These are phyloP conservation scores for Toxotes chatareus DNA, from an alignment of 2,113 vertebrate species.

Conservation along the genomic window DNA sequence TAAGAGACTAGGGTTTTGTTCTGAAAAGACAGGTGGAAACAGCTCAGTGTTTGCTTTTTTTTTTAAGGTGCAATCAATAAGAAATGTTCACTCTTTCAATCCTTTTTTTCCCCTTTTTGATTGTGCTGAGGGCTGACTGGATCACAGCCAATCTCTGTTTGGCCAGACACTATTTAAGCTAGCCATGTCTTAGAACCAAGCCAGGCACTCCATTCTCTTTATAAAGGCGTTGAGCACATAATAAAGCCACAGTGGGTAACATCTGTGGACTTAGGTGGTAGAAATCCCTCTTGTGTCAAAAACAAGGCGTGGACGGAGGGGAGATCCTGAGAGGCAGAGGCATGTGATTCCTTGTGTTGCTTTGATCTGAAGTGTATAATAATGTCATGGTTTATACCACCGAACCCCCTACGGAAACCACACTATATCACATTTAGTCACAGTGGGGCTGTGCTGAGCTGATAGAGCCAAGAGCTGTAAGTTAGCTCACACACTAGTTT, in stretches of 20 bases:
- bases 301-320: background rate
- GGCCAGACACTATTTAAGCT: background rate
- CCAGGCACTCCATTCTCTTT: background rate
- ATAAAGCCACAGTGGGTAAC: background rate
- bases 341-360: slow-evolving; percentile 16
- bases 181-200: background rate
- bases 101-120: slow-evolving; percentile 19
- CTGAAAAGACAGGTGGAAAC: background rate
- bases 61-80: slow-evolving; percentile 20
- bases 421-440: background rate
- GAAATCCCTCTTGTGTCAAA: background rate
- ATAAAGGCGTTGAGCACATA: background rate
- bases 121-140: slow-evolving; percentile 21
- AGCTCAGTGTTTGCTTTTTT: background rate
- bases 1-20: background rate
- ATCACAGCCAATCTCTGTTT: slow-evolving; percentile 22
- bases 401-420: background rate
- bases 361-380: background rate
- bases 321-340: background rate
- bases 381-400: background rate
- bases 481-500: background rate
- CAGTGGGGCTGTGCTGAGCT: slow-evolving; percentile 4
- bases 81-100: background rate
- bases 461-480: background rate
- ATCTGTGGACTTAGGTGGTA: background rate